Percentiles rank a stretch among this genome's conserved stretches.
Evolutionary conservation across 2,797 vertebrate genomes (phyloP).

Genomic region (Vipera ursinii): DNA sequence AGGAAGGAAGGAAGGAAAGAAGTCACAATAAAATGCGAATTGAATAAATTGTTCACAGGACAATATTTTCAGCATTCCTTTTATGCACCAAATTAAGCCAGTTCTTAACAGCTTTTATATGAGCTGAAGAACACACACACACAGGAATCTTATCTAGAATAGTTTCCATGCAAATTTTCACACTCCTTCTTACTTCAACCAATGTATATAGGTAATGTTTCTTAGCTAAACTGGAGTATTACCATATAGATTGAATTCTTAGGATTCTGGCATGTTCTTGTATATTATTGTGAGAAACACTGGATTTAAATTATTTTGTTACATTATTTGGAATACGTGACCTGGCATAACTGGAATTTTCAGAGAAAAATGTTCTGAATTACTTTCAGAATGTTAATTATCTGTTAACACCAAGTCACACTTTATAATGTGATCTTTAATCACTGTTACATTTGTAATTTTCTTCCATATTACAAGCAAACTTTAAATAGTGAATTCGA

Average conservation of each 20-base stretch:
- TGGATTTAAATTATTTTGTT: background rate
- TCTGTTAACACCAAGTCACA: background rate
- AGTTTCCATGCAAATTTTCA: background rate
- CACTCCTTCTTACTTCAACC: background rate
- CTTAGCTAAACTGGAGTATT: background rate
- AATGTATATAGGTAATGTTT: background rate
- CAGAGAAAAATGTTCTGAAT: background rate
- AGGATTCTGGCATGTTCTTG: background rate
- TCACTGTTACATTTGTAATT: background rate
- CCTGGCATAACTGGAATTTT: background rate
- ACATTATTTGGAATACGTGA: background rate
- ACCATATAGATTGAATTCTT: background rate
- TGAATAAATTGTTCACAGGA: background rate
- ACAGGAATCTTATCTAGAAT: background rate
- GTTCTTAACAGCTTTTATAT: constrained; percentile 9
- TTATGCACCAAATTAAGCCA: background rate
- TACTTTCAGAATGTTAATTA: background rate
- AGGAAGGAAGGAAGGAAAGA: background rate
- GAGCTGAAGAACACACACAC: background rate
- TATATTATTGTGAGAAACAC: background rate
- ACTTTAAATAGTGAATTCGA: background rate
- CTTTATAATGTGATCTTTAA: background rate
- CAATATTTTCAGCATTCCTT: background rate
- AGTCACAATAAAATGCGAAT: background rate
- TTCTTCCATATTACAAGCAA: background rate